Evolutionary conservation across 2,888 invertebrate genomes (phyloP).

Genomic region (Amphipoea oculea): DNA sequence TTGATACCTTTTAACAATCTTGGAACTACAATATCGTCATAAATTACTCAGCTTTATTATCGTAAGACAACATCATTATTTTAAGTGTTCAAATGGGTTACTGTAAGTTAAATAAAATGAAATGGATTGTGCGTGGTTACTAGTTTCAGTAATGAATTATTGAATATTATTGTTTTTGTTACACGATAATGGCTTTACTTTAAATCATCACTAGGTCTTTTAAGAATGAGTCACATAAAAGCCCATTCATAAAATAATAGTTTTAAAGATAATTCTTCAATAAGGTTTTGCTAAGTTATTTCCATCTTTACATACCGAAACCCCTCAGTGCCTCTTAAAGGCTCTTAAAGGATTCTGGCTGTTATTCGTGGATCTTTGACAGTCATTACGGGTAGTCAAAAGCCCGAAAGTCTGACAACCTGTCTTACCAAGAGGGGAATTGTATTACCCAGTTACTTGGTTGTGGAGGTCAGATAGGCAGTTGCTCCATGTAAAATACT

Average conservation of each 20-base stretch:
- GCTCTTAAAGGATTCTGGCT: no score
- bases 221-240: neutral
- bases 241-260: slow-evolving; percentile 4
- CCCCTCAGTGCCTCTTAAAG: no score
- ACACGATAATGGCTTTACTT: neutral
- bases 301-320: no score
- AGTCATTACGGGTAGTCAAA: neutral
- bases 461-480: no score
- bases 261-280: neutral
- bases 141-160: neutral
- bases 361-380: no score
- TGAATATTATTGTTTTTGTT: neutral
- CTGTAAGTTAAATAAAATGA: neutral
- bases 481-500: no score
- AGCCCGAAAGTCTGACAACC: neutral
- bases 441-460: no score
- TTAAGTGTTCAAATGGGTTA: slow-evolving; percentile 16
- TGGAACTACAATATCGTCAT: slow-evolving; percentile 10
- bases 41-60: slow-evolving; percentile 32
- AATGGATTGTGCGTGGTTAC: neutral
- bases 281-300: neutral
- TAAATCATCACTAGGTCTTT: neutral
- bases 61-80: slow-evolving; percentile 23
- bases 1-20: slow-evolving; percentile 18
- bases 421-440: no score